Base-by-base conservation (phyloP, 2,888 invertebrate species). In the Tridacna crocea region DNA sequence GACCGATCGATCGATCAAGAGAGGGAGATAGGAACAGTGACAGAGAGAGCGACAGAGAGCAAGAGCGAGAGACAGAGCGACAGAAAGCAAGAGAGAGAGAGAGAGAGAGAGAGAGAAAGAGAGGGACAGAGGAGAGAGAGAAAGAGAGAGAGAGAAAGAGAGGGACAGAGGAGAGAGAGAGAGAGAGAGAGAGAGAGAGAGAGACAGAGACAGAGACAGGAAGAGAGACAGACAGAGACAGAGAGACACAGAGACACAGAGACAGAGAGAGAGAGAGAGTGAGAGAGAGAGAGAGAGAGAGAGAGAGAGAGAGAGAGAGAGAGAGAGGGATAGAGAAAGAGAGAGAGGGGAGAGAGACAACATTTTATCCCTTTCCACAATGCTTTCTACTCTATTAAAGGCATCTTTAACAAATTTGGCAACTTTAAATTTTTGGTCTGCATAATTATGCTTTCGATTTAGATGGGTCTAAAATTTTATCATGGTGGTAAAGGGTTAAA, bases 171-270 rank as follows among this genome's bases (percentile, higher is more conserved):
- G n/a, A 63, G 63, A 63, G 63, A 63, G 63, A 63, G 63, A 63
- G 63, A 63, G 63, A 63, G 63, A 63, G 63, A 63, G 63, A 63
- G 63, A 63, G 63, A 63, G 63, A 63, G 63, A 63, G 63, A 63
- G 63, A 22, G 63, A 63, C 15, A 63, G 63, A 63, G 24, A 63
- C 11, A 63, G 24, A 63, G n/a, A 63, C 11, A 63, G 24, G n/a
- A n/a, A 63, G 63, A 63, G 63, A 63, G 63, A 63, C 15, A 63
- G 63, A 63, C 15, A 63, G 63, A 63, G 63, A 63, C 15, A 63
- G 63, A 63, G 63, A 63, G 63, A 63, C 15, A 63, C 15, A 63
- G 63, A 63, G 63, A 63, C 15, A 24, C 15, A 63, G 51, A 51
- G 51, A 51, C 13, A 51, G 51, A 51, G 51, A 51, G 51, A 51